Conservation (phyloP, 1,140 invertebrate genomes). For the Hycleus phaleratus region DNA sequence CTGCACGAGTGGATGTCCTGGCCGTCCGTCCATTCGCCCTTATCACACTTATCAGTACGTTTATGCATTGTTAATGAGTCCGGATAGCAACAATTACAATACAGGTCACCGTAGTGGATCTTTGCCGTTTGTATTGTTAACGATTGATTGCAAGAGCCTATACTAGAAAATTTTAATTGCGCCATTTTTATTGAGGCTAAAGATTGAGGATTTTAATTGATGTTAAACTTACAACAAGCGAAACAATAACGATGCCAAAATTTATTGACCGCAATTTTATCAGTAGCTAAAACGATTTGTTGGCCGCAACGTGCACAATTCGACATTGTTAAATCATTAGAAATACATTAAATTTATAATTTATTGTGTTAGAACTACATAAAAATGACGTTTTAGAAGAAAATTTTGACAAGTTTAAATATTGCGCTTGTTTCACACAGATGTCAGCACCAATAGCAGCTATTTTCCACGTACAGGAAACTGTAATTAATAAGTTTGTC, state of each 20-base stretch:
- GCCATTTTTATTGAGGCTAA: not conserved
- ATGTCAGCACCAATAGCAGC: too few relatives aligned
- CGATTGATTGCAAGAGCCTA: slow-evolving; percentile 38
- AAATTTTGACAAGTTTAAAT: too few relatives aligned
- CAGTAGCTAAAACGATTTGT: slow-evolving; percentile 41
- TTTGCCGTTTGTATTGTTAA: slow-evolving; percentile 36
- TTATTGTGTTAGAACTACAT: too few relatives aligned
- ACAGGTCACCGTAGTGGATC: slow-evolving; percentile 37
- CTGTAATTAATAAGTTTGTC: too few relatives aligned
- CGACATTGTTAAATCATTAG: not conserved
- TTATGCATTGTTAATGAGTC: not conserved
- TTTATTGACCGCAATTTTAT: slow-evolving; percentile 40
- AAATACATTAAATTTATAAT: too few relatives aligned
- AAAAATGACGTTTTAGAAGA: too few relatives aligned
- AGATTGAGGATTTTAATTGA: not conserved
- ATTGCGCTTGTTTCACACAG: too few relatives aligned
- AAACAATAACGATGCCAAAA: slow-evolving; percentile 44
- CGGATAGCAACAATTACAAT: slow-evolving; percentile 30
- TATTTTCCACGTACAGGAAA: too few relatives aligned
- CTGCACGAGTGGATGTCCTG: slow-evolving; percentile 23
- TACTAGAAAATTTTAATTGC: not conserved
- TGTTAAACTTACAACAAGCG: slow-evolving; percentile 38
- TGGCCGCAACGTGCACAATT: slow-evolving; percentile 39
- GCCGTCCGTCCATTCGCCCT: not conserved
- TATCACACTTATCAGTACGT: slow-evolving; percentile 14